Evolutionary conservation across 2,888 invertebrate genomes (phyloP).

Genomic region (Dastarcus helophoroides): DNA sequence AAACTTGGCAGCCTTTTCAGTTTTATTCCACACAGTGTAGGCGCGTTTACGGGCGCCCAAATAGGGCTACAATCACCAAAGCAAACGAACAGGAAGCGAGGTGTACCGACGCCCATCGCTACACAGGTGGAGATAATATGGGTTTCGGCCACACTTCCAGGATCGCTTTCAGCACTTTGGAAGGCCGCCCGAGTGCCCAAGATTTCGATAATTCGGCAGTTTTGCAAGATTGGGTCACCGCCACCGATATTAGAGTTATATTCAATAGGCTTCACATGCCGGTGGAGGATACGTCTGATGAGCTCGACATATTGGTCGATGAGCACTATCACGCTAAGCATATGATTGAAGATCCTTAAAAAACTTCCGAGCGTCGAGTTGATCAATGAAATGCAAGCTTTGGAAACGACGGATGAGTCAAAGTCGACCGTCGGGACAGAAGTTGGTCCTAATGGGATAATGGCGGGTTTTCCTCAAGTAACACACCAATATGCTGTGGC

Average conservation of each 20-base stretch:
- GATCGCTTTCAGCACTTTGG: conserved; percentile 92
- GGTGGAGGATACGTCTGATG: conserved; percentile 27
- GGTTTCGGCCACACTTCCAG: conserved; percentile 50
- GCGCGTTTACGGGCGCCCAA: conserved; percentile 78
- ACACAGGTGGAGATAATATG: conserved; percentile 54
- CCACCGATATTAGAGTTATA: conserved; percentile 90
- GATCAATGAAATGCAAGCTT: conserved; percentile 36
- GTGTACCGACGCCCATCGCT: conserved; percentile 81
- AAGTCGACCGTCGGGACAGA: conserved; percentile 24
- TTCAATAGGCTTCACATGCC: conserved; percentile 82
- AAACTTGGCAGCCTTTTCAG: conserved; percentile 97
- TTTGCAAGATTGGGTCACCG: conserved; percentile 97
- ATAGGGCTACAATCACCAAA: conserved; percentile 79
- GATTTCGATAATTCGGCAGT: conserved; percentile 94
- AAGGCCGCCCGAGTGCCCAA: conserved; percentile 87
- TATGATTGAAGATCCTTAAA: conserved; percentile 45
- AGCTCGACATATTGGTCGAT: conserved; percentile 34
- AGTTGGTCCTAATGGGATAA: conserved; percentile 32
- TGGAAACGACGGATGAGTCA: conserved; percentile 35
- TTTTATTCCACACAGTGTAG: conserved; percentile 93
- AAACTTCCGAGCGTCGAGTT: conserved; percentile 35
- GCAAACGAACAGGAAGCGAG: conserved; percentile 97
- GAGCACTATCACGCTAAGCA: conserved; percentile 28
- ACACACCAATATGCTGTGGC: conserved; percentile 88
- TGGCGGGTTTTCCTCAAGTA: conserved; percentile 31